phyloP scores from a whole-genome alignment of 2,888 invertebrate genomes.

The Amiota minor region DNA sequence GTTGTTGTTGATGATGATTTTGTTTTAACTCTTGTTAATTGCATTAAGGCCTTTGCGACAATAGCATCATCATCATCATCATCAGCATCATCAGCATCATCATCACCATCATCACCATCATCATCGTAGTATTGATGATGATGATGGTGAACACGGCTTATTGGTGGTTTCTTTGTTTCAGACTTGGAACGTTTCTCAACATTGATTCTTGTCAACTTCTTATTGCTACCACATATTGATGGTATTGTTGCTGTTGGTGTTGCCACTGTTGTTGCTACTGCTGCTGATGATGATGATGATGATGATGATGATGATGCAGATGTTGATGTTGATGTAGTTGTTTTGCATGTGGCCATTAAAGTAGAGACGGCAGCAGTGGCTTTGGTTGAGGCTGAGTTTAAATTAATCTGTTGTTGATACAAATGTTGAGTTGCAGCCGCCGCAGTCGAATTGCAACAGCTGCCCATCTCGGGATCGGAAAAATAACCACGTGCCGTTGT shows the following conservation, averaged over 20 bases:
- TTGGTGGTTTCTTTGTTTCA: slow-evolving; percentile 73
- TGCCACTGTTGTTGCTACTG: too few species aligned
- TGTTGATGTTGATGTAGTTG: too few species aligned
- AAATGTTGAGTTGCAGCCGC: neutral
- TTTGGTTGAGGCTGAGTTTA: too few species aligned
- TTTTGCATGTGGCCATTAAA: too few species aligned
- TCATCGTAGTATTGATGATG: neutral
- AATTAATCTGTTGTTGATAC: neutral
- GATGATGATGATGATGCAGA: too few species aligned
- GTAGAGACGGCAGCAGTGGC: too few species aligned
- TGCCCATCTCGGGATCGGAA: slow-evolving; percentile 71
- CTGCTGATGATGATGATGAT: too few species aligned
- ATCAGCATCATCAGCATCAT: neutral
- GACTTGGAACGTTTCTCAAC: slow-evolving; percentile 73
- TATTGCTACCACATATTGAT: neutral
- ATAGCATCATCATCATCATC: slow-evolving; percentile 22
- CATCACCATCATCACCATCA: slow-evolving; percentile 28
- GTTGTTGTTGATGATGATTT: neutral
- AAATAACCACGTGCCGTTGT: slow-evolving; percentile 69
- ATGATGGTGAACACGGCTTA: neutral
- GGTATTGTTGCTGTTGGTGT: too few species aligned
- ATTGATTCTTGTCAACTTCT: neutral
- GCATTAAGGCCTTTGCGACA: slow-evolving; percentile 23
- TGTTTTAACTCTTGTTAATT: neutral
- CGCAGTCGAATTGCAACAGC: slow-evolving; percentile 23